phyloP scores from a whole-genome alignment of 2,888 invertebrate genomes.

The Hanleya hanleyi region DNA sequence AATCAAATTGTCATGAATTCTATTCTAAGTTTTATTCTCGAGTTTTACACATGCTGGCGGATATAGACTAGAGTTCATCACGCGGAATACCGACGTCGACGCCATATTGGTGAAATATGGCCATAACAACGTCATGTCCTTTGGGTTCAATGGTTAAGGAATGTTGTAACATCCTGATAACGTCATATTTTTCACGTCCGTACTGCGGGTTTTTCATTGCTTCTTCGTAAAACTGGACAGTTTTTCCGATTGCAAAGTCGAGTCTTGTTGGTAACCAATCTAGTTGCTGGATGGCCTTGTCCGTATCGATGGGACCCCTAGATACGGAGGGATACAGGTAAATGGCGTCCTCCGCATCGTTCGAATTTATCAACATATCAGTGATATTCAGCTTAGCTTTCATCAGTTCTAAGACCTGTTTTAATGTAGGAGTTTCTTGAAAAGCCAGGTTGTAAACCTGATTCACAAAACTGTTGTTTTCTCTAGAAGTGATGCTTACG shows the following conservation, averaged over 20 bases:
- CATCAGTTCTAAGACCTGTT: conserved; percentile 62
- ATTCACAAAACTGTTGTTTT: conserved; percentile 45
- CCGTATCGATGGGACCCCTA: conserved; percentile 70
- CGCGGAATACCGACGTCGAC: conserved; percentile 22
- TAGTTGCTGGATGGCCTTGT: conserved; percentile 66
- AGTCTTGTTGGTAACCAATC: conserved; percentile 71
- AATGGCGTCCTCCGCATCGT: conserved; percentile 48
- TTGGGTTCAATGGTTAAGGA: conserved; percentile 50
- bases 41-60: too few relatives aligned
- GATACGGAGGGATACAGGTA: conserved; percentile 73
- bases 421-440: conserved; percentile 65
- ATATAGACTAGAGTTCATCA: conserved; percentile 45
- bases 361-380: conserved; percentile 31
- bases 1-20: too few relatives aligned
- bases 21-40: too few relatives aligned
- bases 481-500: conserved; percentile 39
- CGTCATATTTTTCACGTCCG: conserved; percentile 51
- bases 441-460: conserved; percentile 73
- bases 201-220: conserved; percentile 59
- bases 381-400: conserved; percentile 36
- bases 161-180: conserved; percentile 57
- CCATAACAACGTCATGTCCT: conserved; percentile 15
- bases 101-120: conserved; percentile 47
- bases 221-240: conserved; percentile 71
- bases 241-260: conserved; percentile 64